Evolutionary conservation across 1,140 invertebrate genomes (phyloP), one percentile per base, ranked within the genome.

Genomic region (Cotesia typhae): DNA sequence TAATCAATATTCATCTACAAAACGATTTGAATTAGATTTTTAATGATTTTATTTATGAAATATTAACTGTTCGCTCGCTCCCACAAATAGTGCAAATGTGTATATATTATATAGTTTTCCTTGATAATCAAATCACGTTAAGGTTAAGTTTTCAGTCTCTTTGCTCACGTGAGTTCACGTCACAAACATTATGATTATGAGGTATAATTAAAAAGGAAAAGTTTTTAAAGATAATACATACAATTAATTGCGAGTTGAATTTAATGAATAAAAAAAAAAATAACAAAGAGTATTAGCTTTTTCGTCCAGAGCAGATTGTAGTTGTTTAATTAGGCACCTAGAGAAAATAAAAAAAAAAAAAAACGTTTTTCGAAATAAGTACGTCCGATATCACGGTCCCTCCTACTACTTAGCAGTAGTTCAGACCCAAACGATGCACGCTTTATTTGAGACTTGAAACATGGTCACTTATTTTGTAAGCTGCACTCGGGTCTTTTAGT

Each of bases 331-430:
- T 52, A 66, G 17, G 41, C 79, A 78, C 81, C 80, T 77, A 77
- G 85, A 84, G 81, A 80, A 80, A 82, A 80, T 80, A 7, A 7
- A 47, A 9, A 9, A 47, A 47, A 41, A 41, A 41, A 47, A 41
- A 47, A 47, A 55, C 17, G 53, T 85, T 83, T 84, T 71, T 59
- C 53, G 60, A 84, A 84, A 82, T 82, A 87, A 86, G 79, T 86
- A 83, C 83, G 85, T 87, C 85, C 84, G 84, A 87, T 86, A 87
- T 87, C 85, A 86, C 84, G 84, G 84, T 87, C 85, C 84, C 85
- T 87, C 84, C 84, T 87, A 86, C 83, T 85, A 87, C 80, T 84
- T 87, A 87, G 85, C 81, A 78, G 84, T 86, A 87, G 84, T 80
- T 77, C 82, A 81, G 84, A 84, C 83, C 85, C 85, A 81, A 76